phyloP scores from a whole-genome alignment of 2,113 vertebrate genomes.

The Ibidorhyncha struthersii region DNA sequence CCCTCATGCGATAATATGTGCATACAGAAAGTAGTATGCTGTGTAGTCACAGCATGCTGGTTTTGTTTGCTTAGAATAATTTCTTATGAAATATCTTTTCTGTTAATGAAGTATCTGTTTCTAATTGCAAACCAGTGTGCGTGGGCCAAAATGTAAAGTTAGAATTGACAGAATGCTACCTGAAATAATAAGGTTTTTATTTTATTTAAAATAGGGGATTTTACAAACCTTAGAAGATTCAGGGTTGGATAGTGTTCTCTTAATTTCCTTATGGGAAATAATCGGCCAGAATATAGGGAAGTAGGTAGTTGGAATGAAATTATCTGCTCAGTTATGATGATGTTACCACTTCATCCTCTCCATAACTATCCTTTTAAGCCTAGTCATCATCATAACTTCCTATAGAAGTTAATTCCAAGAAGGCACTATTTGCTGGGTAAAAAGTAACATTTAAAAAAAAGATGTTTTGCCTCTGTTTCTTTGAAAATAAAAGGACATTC shows the following conservation, averaged over 20 bases:
- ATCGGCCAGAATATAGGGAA: neutral
- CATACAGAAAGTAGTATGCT: neutral
- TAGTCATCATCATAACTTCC: neutral
- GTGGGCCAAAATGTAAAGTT: neutral
- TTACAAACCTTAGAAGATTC: neutral
- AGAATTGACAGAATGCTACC: neutral
- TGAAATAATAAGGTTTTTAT: neutral
- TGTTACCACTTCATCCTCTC: neutral
- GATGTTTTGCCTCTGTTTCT: neutral
- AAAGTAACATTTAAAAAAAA: neutral
- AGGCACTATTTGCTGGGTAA: neutral
- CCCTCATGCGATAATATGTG: neutral
- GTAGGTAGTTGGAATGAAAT: neutral
- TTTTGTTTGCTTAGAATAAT: neutral
- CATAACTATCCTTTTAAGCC: neutral
- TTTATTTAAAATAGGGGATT: neutral
- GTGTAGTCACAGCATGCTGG: neutral
- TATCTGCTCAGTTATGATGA: neutral
- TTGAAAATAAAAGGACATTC: neutral
- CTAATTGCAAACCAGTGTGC: neutral
- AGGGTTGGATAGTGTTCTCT: neutral
- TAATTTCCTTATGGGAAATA: neutral
- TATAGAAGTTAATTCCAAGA: neutral
- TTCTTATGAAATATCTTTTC: neutral
- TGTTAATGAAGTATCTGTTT: neutral